A percentile compares a stretch with the other conserved stretches of the same genome.
phyloP scores from a whole-genome alignment of 2,797 vertebrate genomes.

The Manis javanica region DNA sequence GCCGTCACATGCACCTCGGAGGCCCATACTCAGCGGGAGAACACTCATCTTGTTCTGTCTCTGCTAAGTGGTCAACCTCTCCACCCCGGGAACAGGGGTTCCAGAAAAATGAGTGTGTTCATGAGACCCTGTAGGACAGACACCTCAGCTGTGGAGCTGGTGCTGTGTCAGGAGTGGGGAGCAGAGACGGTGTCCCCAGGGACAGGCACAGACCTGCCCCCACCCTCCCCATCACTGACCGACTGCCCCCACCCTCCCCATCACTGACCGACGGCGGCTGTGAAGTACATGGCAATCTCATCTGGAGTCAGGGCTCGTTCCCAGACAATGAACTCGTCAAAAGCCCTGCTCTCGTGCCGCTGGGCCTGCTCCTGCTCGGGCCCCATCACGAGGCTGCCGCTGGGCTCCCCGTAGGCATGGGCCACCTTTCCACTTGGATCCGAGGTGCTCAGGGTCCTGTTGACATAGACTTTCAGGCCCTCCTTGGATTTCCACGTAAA shows the following conservation, averaged over 20 bases:
- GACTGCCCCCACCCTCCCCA: background rate
- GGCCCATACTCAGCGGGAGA: background rate
- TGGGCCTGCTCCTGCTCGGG: conserved; percentile 84
- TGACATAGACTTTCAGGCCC: conserved; percentile 93
- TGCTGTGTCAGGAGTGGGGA: background rate
- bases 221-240: conserved; percentile 83
- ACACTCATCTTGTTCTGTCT: background rate
- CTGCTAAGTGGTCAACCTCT: background rate
- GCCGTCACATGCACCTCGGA: background rate
- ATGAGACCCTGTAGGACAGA: background rate
- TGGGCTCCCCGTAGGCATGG: conserved; percentile 89
- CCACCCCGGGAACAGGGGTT: background rate
- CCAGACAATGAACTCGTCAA: conserved; percentile 99
- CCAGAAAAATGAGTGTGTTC: too few species aligned
- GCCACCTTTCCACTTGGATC: conserved; percentile 89
- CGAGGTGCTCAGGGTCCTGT: conserved; percentile 88
- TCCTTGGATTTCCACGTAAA: conserved; percentile 91
- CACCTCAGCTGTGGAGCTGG: background rate
- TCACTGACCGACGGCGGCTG: conserved; percentile 90
- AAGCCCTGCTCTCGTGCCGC: conserved; percentile 89
- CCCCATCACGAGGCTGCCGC: conserved; percentile 89
- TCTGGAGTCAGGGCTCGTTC: conserved; percentile 91
- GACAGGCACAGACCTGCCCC: background rate
- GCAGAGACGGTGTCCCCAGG: background rate
- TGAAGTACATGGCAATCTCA: conserved; percentile 93